Percentiles rank a stretch among this genome's conserved stretches.
Conservation (phyloP, 2,888 invertebrate genomes). For the Brachyptera putata region DNA sequence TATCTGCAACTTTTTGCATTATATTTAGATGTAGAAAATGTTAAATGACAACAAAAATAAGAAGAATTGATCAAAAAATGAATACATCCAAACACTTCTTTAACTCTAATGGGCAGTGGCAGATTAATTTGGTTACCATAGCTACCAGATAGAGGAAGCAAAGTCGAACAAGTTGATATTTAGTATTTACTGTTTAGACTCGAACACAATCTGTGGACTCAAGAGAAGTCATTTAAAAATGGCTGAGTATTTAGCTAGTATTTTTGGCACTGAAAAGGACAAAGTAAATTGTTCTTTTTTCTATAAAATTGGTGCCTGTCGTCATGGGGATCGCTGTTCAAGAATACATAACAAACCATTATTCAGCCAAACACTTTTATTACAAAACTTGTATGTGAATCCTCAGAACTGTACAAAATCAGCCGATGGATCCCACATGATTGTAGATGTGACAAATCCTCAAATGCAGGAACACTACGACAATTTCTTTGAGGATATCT, state of each 20-base stretch:
- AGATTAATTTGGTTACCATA: too few relatives aligned
- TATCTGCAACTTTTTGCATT: too few relatives aligned
- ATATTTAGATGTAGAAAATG: too few relatives aligned
- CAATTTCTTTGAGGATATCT: slow-evolving; percentile 98
- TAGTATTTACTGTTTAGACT: too few relatives aligned
- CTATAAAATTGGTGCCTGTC: slow-evolving; percentile 99
- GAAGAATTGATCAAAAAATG: too few relatives aligned
- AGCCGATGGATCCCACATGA: slow-evolving; percentile 92
- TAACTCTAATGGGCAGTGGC: too few relatives aligned
- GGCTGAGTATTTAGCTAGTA: slow-evolving; percentile 97
- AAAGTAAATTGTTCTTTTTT: slow-evolving; percentile 99
- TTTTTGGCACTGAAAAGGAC: slow-evolving; percentile 97
- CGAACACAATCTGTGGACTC: too few relatives aligned
- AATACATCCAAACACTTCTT: too few relatives aligned
- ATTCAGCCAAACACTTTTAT: slow-evolving; percentile 93
- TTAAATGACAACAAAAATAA: too few relatives aligned
- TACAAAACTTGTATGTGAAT: slow-evolving; percentile 97
- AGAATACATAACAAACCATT: slow-evolving; percentile 99
- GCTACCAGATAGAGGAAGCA: too few relatives aligned
- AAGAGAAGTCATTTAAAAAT: too few relatives aligned
- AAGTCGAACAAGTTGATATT: too few relatives aligned
- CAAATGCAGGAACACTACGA: slow-evolving; percentile 99
- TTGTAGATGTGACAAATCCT: slow-evolving; percentile 90
- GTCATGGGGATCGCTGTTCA: slow-evolving; percentile 99
- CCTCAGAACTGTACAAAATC: slow-evolving; percentile 97